Evolutionary conservation across 2,797 vertebrate genomes (phyloP).

Genomic region (Lophius americanus): DNA sequence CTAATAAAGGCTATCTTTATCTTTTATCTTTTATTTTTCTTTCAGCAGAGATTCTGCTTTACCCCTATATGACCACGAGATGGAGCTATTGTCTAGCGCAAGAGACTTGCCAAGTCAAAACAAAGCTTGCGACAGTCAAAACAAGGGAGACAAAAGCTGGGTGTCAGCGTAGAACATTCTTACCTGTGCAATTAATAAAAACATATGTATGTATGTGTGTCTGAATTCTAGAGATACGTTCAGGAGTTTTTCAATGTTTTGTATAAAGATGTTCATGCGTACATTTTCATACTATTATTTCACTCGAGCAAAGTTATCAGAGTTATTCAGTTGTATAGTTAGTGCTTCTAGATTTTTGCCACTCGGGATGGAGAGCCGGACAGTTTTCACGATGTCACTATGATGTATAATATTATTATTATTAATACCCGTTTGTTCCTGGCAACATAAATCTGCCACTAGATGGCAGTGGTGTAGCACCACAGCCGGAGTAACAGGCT

Average conservation of each 20-base stretch:
- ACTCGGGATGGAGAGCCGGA: too few relatives aligned
- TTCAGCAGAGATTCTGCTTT: background rate
- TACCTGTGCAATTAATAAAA: background rate
- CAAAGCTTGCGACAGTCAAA: background rate
- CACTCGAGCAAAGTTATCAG: too few relatives aligned
- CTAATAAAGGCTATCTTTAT: too few relatives aligned
- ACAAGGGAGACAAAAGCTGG: background rate
- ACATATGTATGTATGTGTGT: background rate
- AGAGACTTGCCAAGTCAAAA: background rate
- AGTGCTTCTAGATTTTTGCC: background rate
- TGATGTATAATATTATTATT: too few relatives aligned
- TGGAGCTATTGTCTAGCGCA: constrained; percentile 53
- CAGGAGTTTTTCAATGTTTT: background rate
- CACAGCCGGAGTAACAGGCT: constrained; percentile 4
- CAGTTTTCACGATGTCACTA: too few relatives aligned
- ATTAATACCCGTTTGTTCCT: constrained; percentile 10
- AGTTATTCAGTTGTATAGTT: background rate
- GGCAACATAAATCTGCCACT: constrained; percentile 60
- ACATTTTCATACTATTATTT: background rate
- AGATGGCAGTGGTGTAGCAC: constrained; percentile 81
- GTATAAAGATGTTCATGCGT: background rate
- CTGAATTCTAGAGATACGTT: background rate
- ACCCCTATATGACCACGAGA: constrained; percentile 55
- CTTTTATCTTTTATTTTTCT: too few relatives aligned
- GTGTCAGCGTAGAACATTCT: background rate